Evolutionary conservation across 2,888 invertebrate genomes (phyloP), one percentile per base, ranked within the genome.

Genomic region (Branchellion lobata): DNA sequence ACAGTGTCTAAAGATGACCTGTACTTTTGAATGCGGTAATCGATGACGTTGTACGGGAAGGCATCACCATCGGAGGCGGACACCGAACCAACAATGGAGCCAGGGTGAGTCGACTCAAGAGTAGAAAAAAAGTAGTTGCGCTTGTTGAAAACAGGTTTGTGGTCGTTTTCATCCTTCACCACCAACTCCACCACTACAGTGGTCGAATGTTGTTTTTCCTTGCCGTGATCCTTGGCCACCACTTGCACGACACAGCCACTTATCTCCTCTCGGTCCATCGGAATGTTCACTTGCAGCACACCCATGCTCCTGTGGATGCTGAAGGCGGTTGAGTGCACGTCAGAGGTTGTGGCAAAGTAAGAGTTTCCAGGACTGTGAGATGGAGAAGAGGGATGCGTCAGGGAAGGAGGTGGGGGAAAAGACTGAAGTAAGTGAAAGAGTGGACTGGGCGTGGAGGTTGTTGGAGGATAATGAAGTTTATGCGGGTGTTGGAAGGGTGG

Each of bases 201-300:
- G 24, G 51, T 53, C 3, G 40, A 75, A 5, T 36, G 71, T 5
- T 47, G 34, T n/a, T 34, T 69, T 0, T 81, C 79, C 31, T 71
- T 61, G 29, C 82, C 82, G 18, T 78, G 24, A 34, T 82, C 82
- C 2, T 68, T 53, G 47, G 82, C 82, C 11, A 81, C 40, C 34
- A 82, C 80, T 21, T 18, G 3, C 8, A 57, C n/a, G n/a, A 8
- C 5, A 36, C 72, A 57, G 31, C 78, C 71, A 33, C 34, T 47
- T 1, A 31, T 81, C 79, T 34, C 51, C 36, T 82, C 82, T 27
- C 80, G 53, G 61, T 82, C 79, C 31, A 82, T 61, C 47, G 73
- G 51, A 34, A 71, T 75, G 18, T 31, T 65, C 0, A 80, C 79
- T 1, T 73, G 29, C 3, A 81, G 29, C 18, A 68, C 68, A 21